phyloP scores from a whole-genome alignment of 2,797 vertebrate species.

The Squalus acanthias region DNA sequence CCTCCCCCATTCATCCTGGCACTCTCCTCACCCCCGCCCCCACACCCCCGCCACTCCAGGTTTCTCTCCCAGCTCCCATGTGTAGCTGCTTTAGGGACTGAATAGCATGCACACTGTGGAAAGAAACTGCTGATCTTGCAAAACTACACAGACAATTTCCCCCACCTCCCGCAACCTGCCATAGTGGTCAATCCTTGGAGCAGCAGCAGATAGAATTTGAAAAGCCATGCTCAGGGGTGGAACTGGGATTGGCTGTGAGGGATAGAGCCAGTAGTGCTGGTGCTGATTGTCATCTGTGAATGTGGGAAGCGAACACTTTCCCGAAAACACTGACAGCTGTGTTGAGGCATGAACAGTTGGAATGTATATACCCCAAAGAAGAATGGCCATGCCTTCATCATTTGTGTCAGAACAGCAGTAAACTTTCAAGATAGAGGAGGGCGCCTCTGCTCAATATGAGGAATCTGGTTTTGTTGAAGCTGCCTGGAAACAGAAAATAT shows the following conservation, averaged over 20 bases:
- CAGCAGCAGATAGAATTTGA: background rate
- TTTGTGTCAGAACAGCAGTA: background rate
- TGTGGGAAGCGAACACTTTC: background rate
- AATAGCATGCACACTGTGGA: background rate
- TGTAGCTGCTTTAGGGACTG: background rate
- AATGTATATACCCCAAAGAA: background rate
- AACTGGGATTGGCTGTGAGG: background rate
- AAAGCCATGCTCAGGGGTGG: background rate
- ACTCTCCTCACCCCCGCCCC: too few species aligned
- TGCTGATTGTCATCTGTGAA: background rate
- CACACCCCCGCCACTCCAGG: too few species aligned
- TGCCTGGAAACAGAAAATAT: background rate
- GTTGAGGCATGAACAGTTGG: background rate
- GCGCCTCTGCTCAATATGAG: background rate
- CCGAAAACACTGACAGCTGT: background rate
- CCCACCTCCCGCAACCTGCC: background rate
- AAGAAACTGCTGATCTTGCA: too few species aligned
- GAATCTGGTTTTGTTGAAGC: background rate
- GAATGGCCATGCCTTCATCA: background rate
- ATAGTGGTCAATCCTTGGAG: background rate
- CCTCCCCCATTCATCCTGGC: too few species aligned
- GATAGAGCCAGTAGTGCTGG: background rate
- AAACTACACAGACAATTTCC: background rate
- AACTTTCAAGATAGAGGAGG: background rate
- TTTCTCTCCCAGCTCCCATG: too few species aligned